phyloP scores from a whole-genome alignment of 2,797 vertebrate genomes.

The Pteronotus mesoamericanus region DNA sequence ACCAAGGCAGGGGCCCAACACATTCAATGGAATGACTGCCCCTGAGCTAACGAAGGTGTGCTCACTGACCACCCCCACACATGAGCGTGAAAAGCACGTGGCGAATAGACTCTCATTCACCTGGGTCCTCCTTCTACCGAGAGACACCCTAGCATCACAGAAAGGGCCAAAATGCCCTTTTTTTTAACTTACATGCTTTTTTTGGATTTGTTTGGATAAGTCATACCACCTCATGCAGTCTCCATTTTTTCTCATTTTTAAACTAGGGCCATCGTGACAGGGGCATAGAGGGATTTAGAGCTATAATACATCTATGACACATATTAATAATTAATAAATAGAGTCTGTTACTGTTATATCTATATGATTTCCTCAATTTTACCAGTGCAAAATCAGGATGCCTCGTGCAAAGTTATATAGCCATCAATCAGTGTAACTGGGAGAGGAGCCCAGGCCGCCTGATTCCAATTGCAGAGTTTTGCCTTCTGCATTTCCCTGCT shows the following conservation, averaged over 20 bases:
- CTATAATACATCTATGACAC: neutral
- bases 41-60: neutral
- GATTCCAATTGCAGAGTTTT: slow-evolving; percentile 1
- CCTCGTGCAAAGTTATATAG: neutral
- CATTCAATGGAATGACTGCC: neutral
- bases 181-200: neutral
- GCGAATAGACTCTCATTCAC: neutral
- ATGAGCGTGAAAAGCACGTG: neutral
- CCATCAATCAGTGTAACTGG: neutral
- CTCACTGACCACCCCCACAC: neutral
- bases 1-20: neutral
- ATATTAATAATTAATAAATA: neutral
- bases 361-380: neutral
- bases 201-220: neutral
- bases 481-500: neutral
- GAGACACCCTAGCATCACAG: neutral
- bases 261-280: neutral
- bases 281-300: neutral
- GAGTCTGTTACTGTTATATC: neutral
- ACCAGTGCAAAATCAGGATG: slow-evolving; percentile 2
- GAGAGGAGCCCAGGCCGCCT: neutral
- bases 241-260: slow-evolving; percentile 1
- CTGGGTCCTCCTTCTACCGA: neutral
- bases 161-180: neutral
- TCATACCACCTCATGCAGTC: neutral